Conservation (phyloP, 2,888 invertebrate species). For the Eilema sororculum region DNA sequence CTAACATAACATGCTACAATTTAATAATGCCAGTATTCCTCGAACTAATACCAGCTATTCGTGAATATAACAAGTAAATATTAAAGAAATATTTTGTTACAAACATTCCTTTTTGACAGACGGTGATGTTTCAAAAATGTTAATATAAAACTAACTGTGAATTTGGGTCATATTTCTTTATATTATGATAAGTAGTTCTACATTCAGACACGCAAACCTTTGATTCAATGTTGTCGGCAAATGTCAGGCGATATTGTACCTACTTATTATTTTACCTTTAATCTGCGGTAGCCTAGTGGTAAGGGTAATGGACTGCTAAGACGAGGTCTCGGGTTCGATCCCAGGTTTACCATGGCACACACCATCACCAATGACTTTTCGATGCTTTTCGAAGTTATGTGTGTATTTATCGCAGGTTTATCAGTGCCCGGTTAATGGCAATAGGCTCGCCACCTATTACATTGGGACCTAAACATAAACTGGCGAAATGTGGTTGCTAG, state of each 20-base stretch:
- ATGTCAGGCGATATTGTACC: not conserved
- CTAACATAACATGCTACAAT: constrained; percentile 1
- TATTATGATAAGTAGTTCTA: not conserved
- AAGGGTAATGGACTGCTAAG: no score
- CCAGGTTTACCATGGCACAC: no score
- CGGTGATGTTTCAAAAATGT: not conserved
- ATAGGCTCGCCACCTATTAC: no score
- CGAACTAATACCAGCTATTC: not conserved
- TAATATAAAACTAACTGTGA: not conserved
- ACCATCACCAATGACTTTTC: no score
- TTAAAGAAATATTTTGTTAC: not conserved
- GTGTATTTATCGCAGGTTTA: no score
- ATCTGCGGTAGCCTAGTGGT: no score
- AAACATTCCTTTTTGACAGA: not conserved
- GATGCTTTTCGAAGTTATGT: no score
- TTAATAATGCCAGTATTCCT: not conserved
- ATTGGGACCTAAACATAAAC: no score
- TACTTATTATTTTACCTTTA: not conserved
- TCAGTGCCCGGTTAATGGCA: no score
- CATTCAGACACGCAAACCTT: not conserved
- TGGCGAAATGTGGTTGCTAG: no score
- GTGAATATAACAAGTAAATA: not conserved
- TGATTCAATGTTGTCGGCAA: not conserved
- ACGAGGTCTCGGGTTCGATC: no score
- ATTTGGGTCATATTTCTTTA: not conserved